A percentile compares a stretch with the other conserved stretches of the same genome.
Conservation (phyloP, 2,888 invertebrate genomes). For the Melikaiella ostensackeni region DNA sequence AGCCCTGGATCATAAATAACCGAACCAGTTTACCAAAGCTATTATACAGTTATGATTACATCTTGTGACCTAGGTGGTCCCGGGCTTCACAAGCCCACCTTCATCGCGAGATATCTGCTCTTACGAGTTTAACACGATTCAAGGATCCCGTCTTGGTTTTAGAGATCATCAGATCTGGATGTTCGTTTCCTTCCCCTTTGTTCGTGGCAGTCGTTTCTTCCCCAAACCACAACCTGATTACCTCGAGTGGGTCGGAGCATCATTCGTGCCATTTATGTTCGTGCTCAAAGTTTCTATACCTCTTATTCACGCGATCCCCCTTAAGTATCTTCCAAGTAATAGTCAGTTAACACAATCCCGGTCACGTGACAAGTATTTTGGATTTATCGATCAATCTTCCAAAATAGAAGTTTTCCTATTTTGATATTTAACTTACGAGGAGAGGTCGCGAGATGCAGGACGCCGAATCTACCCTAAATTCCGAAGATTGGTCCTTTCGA, state of each 20-base stretch:
- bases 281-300: slow-evolving; percentile 17
- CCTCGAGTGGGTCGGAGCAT: slow-evolving; percentile 14
- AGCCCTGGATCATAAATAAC: slow-evolving; percentile 72
- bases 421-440: no score
- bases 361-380: slow-evolving; percentile 6
- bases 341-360: slow-evolving; percentile 21
- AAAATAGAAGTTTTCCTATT: not conserved
- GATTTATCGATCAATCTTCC: not conserved
- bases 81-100: slow-evolving; percentile 51
- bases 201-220: slow-evolving; percentile 11
- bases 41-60: slow-evolving; percentile 75
- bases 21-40: slow-evolving; percentile 69
- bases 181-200: slow-evolving; percentile 30
- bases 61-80: slow-evolving; percentile 71
- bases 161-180: slow-evolving; percentile 27
- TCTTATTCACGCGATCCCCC: slow-evolving; percentile 29
- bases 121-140: slow-evolving; percentile 49
- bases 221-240: slow-evolving; percentile 12
- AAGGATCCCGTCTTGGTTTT: slow-evolving; percentile 44
- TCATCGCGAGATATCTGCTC: slow-evolving; percentile 47
- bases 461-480: no score
- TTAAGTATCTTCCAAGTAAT: slow-evolving; percentile 8
- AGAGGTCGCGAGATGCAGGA: no score
- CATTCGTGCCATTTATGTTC: slow-evolving; percentile 34
- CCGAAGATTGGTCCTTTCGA: no score